A percentile compares a stretch with the other conserved stretches of the same genome.
phyloP scores from a whole-genome alignment of 2,797 vertebrate species.

The Hydrocynus forskahlii region DNA sequence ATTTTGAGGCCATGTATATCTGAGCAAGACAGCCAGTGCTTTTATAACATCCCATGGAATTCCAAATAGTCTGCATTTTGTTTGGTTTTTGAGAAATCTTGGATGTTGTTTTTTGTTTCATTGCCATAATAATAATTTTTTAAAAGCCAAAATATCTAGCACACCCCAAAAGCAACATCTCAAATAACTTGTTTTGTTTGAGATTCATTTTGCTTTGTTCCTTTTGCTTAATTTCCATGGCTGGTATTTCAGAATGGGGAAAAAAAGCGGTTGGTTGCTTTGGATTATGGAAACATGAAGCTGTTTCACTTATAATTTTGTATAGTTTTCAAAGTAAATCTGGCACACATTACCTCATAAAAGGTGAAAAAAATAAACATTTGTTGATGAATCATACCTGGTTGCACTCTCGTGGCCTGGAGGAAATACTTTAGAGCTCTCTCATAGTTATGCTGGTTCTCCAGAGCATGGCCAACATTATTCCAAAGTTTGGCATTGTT shows the following conservation, averaged over 20 bases:
- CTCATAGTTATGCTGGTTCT: constrained; percentile 94
- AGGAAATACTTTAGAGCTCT: constrained; percentile 91
- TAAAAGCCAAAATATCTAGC: constrained; percentile 12
- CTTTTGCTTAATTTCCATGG: constrained; percentile 4
- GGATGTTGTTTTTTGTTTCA: background rate
- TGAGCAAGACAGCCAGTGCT: constrained; percentile 8
- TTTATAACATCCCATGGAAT: constrained; percentile 23
- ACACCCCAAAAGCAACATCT: constrained; percentile 27
- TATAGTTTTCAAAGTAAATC: background rate
- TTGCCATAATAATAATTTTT: constrained; percentile 32
- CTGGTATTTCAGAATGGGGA: background rate
- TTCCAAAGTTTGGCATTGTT: constrained; percentile 99
- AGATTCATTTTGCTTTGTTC: background rate
- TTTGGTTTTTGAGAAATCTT: background rate
- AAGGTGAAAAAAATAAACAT: background rate
- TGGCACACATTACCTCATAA: background rate
- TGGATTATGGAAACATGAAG: background rate
- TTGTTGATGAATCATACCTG: constrained; percentile 79
- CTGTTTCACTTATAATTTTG: too few species aligned
- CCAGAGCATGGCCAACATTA: constrained; percentile 95
- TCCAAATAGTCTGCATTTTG: constrained; percentile 27
- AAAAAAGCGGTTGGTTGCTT: too few species aligned
- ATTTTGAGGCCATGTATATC: background rate
- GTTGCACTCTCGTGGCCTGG: constrained; percentile 94
- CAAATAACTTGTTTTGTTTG: constrained; percentile 8